phyloP scores from a whole-genome alignment of 2,797 vertebrate species.

The Lophius americanus region DNA sequence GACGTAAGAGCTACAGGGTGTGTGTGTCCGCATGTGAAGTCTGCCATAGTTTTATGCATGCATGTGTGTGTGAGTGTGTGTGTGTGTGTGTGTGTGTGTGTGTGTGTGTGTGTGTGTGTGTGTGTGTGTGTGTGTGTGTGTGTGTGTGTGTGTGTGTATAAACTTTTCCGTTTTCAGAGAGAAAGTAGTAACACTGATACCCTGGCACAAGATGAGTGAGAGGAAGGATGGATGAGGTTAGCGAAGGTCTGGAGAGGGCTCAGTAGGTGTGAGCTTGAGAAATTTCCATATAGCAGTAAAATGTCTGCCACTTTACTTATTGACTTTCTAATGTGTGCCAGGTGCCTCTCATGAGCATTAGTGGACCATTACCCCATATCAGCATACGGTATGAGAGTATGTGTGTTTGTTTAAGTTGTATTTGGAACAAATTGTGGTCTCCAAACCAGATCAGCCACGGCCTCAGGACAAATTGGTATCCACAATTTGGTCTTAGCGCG shows the following conservation, averaged over 20 bases:
- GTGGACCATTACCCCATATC: conserved; percentile 22
- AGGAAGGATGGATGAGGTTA: conserved; percentile 69
- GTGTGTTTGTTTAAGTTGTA: conserved; percentile 47
- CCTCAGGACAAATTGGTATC: conserved; percentile 34
- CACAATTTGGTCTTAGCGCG: conserved; percentile 27
- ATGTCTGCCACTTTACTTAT: conserved; percentile 85
- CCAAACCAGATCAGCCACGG: conserved; percentile 41
- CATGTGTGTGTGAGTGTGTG: not conserved
- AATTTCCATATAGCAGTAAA: conserved; percentile 84
- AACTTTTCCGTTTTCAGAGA: conserved; percentile 19
- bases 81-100: conserved; percentile 24
- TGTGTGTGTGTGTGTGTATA: conserved; percentile 19
- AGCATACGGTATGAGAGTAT: conserved; percentile 44
- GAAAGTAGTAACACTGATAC: conserved; percentile 56
- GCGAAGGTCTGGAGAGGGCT: conserved; percentile 59
- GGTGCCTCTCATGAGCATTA: conserved; percentile 68
- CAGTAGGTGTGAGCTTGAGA: conserved; percentile 76
- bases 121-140: conserved; percentile 30
- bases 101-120: conserved; percentile 20
- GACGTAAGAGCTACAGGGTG: conserved; percentile 54
- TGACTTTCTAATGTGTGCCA: conserved; percentile 83
- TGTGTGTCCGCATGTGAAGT: not conserved
- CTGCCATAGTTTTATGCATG: too few species aligned
- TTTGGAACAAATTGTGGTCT: conserved; percentile 56
- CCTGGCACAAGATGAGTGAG: conserved; percentile 68